Evolutionary conservation across 2,888 invertebrate species (phyloP).

Genomic region (Flexamia atlantica): DNA sequence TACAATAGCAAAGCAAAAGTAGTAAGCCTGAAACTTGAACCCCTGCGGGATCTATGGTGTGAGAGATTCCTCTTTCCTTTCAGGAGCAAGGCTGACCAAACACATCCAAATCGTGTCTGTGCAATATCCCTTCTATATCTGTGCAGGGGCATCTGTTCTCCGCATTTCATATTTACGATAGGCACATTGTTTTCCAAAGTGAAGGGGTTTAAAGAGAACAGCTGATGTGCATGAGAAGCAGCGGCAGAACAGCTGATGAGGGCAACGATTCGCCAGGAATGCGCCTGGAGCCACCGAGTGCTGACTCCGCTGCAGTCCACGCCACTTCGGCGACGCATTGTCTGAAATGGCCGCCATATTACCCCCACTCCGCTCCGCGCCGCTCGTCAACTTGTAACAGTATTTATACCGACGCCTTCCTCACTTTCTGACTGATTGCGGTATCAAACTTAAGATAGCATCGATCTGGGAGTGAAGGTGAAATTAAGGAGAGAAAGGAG

Average conservation of each 20-base stretch:
- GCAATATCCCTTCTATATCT: no score
- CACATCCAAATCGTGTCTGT: no score
- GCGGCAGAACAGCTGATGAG: slow-evolving; percentile 41
- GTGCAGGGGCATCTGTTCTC: no score
- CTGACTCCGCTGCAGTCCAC: neutral
- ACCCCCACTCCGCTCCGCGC: neutral
- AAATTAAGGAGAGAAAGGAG: slow-evolving; percentile 15
- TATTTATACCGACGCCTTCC: slow-evolving; percentile 34
- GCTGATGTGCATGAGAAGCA: neutral
- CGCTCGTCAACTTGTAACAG: slow-evolving; percentile 30
- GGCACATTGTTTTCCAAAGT: no score
- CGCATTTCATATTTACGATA: no score
- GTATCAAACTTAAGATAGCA: neutral
- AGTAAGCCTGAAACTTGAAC: no score
- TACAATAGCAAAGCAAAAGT: no score
- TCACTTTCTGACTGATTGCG: slow-evolving; percentile 30
- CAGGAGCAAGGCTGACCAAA: no score
- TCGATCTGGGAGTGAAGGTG: neutral
- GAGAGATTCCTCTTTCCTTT: no score
- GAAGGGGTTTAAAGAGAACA: no score
- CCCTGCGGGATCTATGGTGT: no score
- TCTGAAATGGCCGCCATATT: slow-evolving; percentile 12
- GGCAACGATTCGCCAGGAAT: slow-evolving; percentile 47
- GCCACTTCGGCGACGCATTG: slow-evolving; percentile 6
- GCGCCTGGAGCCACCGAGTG: slow-evolving; percentile 25